Conservation (phyloP, 2,797 vertebrate species). For the Gymnothorax javanicus region DNA sequence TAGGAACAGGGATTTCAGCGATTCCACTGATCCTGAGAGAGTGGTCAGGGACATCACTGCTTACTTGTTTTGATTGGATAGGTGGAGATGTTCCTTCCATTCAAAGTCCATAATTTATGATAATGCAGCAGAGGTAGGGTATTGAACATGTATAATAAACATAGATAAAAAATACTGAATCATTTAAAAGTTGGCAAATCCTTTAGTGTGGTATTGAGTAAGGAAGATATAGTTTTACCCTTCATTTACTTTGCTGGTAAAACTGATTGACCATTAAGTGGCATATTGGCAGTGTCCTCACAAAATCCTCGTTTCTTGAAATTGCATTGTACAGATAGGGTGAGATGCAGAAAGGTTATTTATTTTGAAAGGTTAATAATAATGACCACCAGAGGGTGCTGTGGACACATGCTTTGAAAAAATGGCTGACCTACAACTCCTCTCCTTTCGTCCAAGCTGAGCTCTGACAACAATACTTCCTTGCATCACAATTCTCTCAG, state of each 20-base stretch:
- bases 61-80: not conserved
- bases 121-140: not conserved
- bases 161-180: not conserved
- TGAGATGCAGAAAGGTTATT: not conserved
- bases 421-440: slow-evolving; percentile 21
- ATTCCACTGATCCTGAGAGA: not conserved
- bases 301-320: not conserved
- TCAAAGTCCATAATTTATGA: not conserved
- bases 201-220: not conserved
- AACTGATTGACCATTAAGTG: not conserved
- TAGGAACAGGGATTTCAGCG: not conserved
- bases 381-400: slow-evolving; percentile 63
- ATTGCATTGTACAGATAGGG: not conserved
- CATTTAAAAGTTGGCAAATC: not conserved
- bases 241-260: not conserved
- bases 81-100: not conserved
- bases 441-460: not conserved
- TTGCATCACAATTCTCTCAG: slow-evolving; percentile 4
- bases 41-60: not conserved
- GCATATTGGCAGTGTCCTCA: not conserved
- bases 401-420: slow-evolving; percentile 19
- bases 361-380: not conserved
- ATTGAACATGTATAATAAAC: not conserved
- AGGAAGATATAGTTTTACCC: not conserved
- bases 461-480: slow-evolving; percentile 2